A percentile compares a stretch with the other conserved stretches of the same genome.
Evolutionary conservation across 2,797 vertebrate genomes (phyloP).

Genomic region (Botia kubotai): DNA sequence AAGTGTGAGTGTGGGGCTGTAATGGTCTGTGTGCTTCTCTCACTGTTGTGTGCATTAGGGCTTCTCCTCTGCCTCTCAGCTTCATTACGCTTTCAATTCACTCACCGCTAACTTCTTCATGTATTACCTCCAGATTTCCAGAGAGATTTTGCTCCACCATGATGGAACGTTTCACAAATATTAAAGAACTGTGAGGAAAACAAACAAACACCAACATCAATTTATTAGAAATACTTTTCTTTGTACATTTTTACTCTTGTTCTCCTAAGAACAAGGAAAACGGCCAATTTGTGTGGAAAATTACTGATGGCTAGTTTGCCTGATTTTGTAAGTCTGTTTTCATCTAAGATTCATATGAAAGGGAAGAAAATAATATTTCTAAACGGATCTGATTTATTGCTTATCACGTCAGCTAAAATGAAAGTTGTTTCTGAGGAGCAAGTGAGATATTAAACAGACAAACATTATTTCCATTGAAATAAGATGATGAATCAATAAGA

Average conservation of each 20-base stretch:
- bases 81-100: constrained; percentile 69
- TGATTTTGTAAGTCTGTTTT: background rate
- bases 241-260: background rate
- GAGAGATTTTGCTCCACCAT: constrained; percentile 12
- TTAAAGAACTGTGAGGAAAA: background rate
- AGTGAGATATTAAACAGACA: too few species aligned
- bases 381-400: too few species aligned
- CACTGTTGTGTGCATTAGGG: constrained; percentile 69
- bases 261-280: too few species aligned
- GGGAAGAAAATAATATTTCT: too few species aligned
- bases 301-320: background rate
- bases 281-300: background rate
- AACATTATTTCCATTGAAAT: too few species aligned
- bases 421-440: too few species aligned
- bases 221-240: background rate
- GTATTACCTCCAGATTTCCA: constrained; percentile 35
- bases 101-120: constrained; percentile 62
- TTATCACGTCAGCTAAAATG: too few species aligned
- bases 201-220: background rate
- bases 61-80: constrained; percentile 62
- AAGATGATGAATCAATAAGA: too few species aligned
- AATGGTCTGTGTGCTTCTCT: constrained; percentile 72
- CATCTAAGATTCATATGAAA: background rate
- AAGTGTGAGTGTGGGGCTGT: constrained; percentile 51
- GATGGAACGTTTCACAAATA: constrained; percentile 11